These are phyloP conservation scores for Plagiodera versicolora DNA, from an alignment of 2,888 invertebrate genomes.

Conservation along the genomic window DNA sequence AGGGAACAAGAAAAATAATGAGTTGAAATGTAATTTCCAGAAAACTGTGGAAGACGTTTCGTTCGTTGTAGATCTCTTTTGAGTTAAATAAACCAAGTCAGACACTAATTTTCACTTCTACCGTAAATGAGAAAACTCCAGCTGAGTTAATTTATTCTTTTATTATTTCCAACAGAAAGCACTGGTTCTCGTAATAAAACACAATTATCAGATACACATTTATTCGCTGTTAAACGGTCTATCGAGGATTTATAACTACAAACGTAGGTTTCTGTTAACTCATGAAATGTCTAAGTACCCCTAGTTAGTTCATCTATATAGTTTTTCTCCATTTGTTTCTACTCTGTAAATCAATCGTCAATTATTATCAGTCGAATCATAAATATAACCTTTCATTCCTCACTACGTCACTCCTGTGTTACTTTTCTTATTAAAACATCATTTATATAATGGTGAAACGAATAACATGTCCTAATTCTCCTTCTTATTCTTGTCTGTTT, in stretches of 20 bases:
- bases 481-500: background rate
- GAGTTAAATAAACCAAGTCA: slow-evolving; percentile 36
- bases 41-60: slow-evolving; percentile 35
- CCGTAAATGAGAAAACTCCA: slow-evolving; percentile 35
- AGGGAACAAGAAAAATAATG: slow-evolving; percentile 28
- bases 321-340: too few species aligned
- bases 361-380: too few species aligned
- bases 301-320: too few species aligned
- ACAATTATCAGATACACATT: background rate
- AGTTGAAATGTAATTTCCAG: slow-evolving; percentile 33
- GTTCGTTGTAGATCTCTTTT: slow-evolving; percentile 31
- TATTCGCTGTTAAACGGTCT: background rate
- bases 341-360: too few species aligned
- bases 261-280: too few species aligned
- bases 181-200: background rate
- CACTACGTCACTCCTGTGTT: too few species aligned
- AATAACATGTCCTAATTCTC: background rate
- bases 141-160: slow-evolving; percentile 31
- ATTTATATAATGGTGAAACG: too few species aligned
- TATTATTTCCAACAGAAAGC: slow-evolving; percentile 3
- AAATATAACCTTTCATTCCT: too few species aligned
- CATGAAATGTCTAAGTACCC: too few species aligned
- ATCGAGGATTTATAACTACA: background rate
- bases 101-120: slow-evolving; percentile 40
- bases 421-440: too few species aligned